These are phyloP conservation scores for Drosophila emarginata DNA, from an alignment of 2,888 invertebrate genomes.

Conservation along the genomic window DNA sequence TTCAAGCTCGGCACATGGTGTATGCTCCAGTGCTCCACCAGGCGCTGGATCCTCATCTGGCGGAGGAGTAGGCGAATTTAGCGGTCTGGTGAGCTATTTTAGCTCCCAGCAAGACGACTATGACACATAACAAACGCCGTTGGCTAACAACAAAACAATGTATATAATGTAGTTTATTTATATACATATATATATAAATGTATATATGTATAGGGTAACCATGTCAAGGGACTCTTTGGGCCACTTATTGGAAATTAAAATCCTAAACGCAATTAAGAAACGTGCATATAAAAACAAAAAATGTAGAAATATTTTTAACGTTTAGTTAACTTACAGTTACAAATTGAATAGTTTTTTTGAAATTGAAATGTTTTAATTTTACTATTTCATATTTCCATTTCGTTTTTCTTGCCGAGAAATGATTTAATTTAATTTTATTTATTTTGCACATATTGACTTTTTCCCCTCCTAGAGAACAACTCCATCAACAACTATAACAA, in stretches of 20 bases:
- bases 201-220: slow-evolving; percentile 20
- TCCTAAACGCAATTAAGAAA: slow-evolving; percentile 25
- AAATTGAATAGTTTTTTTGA: background rate
- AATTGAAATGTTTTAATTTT: background rate
- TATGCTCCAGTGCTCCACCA: slow-evolving; percentile 59
- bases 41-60: slow-evolving; percentile 33
- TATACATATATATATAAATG: slow-evolving; percentile 25
- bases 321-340: background rate
- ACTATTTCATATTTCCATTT: background rate
- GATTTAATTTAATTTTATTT: slow-evolving; percentile 18
- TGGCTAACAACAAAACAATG: slow-evolving; percentile 24
- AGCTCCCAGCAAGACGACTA: slow-evolving; percentile 95
- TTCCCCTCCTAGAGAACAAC: slow-evolving; percentile 23
- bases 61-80: slow-evolving; percentile 87
- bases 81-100: slow-evolving; percentile 95
- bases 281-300: slow-evolving; percentile 14
- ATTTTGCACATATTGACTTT: background rate
- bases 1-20: slow-evolving; percentile 70
- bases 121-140: slow-evolving; percentile 86
- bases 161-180: slow-evolving; percentile 50
- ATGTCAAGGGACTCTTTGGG: slow-evolving; percentile 33
- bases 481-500: background rate
- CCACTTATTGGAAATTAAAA: slow-evolving; percentile 50
- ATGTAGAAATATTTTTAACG: background rate
- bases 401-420: background rate